Evolutionary conservation across 2,888 invertebrate species (phyloP).

Genomic region (Eretmocerus hayati): DNA sequence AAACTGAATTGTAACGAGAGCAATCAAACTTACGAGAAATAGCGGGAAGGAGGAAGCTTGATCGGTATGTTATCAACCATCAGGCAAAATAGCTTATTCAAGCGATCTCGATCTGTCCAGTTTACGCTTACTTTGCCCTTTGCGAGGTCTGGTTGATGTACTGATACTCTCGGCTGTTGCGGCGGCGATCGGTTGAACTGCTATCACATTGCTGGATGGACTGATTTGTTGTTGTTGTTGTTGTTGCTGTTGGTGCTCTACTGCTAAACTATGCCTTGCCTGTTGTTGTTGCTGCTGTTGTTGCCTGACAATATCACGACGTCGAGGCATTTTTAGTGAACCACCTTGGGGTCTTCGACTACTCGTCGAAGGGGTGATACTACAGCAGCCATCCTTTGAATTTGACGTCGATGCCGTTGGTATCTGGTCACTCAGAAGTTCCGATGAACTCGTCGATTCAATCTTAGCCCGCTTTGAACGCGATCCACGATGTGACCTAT

Average conservation of each 20-base stretch:
- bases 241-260: background rate
- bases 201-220: constrained; percentile 47
- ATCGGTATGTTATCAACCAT: too few species aligned
- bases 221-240: constrained; percentile 30
- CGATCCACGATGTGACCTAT: constrained; percentile 1
- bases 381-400: constrained; percentile 8
- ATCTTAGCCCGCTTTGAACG: constrained; percentile 2
- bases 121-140: constrained; percentile 45
- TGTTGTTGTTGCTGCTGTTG: constrained; percentile 18
- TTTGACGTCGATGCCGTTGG: constrained; percentile 13
- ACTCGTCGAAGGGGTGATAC: constrained; percentile 3
- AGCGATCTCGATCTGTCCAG: constrained; percentile 44
- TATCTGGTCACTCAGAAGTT: constrained; percentile 10
- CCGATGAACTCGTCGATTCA: constrained; percentile 15
- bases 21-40: too few species aligned
- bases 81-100: constrained; percentile 39
- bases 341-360: constrained; percentile 28
- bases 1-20: too few species aligned
- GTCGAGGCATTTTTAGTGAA: constrained; percentile 28
- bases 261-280: constrained; percentile 1
- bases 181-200: constrained; percentile 4
- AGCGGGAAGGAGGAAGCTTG: too few species aligned
- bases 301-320: constrained; percentile 1
- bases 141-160: constrained; percentile 39
- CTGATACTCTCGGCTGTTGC: constrained; percentile 29